These are phyloP conservation scores for Chaitophorus viminalis DNA, from an alignment of 2,888 invertebrate genomes.

Conservation along the genomic window DNA sequence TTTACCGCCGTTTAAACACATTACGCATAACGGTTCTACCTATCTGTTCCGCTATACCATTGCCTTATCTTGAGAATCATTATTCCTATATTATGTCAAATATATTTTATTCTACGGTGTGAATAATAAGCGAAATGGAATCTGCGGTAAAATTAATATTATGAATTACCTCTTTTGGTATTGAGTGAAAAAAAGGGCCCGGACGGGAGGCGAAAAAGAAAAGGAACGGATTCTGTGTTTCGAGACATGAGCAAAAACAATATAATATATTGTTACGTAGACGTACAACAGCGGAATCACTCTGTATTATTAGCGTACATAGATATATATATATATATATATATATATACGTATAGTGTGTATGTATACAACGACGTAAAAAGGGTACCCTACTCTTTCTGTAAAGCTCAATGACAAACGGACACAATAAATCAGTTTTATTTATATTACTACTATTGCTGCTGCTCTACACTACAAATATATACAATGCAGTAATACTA, in stretches of 20 bases:
- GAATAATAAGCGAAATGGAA: background rate
- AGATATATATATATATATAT: background rate
- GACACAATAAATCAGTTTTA: conserved; percentile 59
- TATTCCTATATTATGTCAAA: background rate
- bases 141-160: conserved; percentile 10
- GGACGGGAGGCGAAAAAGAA: background rate
- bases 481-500: background rate
- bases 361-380: background rate
- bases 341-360: background rate
- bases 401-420: conserved; percentile 57
- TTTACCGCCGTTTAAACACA: background rate
- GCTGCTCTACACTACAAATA: background rate
- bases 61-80: background rate
- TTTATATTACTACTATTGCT: conserved; percentile 24
- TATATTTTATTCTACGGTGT: background rate
- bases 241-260: conserved; percentile 47
- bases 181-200: background rate
- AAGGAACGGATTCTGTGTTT: background rate
- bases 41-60: too few species aligned
- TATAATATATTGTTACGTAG: conserved; percentile 41
- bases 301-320: conserved; percentile 43
- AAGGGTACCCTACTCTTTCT: conserved; percentile 45
- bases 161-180: background rate
- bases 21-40: background rate
- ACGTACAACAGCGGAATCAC: conserved; percentile 29